Conservation (phyloP, 2,113 vertebrate species). For the Vanacampus margaritifer region DNA sequence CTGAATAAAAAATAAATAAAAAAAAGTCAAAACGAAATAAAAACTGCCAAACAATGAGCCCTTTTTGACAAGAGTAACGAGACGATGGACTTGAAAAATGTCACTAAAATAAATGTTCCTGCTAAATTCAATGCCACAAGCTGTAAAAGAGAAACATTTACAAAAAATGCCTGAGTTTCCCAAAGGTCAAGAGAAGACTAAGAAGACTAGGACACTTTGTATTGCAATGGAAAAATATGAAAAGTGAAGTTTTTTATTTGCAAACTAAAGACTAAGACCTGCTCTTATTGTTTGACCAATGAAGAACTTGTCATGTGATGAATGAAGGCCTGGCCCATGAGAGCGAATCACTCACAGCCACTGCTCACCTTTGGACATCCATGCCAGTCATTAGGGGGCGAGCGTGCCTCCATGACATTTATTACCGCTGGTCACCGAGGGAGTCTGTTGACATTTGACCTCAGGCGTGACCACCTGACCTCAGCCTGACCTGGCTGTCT, state of each 20-base stretch:
- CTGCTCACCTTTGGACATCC: constrained; percentile 34
- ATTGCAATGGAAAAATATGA: background rate
- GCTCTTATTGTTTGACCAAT: constrained; percentile 29
- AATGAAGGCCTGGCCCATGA: constrained; percentile 41
- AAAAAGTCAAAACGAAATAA: too few species aligned
- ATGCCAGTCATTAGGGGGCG: constrained; percentile 30
- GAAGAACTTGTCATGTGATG: constrained; percentile 40
- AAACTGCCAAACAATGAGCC: too few species aligned
- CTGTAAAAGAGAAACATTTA: too few species aligned
- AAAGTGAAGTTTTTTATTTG: background rate
- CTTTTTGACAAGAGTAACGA: too few species aligned
- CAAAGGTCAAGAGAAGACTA: too few species aligned
- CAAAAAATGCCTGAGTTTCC: too few species aligned
- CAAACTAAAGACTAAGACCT: constrained; percentile 14
- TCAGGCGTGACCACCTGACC: constrained; percentile 48
- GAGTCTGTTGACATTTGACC: constrained; percentile 57
- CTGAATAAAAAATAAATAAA: too few species aligned
- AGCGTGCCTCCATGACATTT: constrained; percentile 29
- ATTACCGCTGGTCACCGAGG: constrained; percentile 45
- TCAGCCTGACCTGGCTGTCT: constrained; percentile 54
- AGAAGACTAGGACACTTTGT: too few species aligned
- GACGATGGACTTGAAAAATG: too few species aligned
- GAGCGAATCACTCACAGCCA: constrained; percentile 49
- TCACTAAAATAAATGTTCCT: too few species aligned
- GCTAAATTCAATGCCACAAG: too few species aligned